Base-by-base conservation (phyloP, 2,888 invertebrate species). In the Hirtodrosophila cameraria region DNA sequence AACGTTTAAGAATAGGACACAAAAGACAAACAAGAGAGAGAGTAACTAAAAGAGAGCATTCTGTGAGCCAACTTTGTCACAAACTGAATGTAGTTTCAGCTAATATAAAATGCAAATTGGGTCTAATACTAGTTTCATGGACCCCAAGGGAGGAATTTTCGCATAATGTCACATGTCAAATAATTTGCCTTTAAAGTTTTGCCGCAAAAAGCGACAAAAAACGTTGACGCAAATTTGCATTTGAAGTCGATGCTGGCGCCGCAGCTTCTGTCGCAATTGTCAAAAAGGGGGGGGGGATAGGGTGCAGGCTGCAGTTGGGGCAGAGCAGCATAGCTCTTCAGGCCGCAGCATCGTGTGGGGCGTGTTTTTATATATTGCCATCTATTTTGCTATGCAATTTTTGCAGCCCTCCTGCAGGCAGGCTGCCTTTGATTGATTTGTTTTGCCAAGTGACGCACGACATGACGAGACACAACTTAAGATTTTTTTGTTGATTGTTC, bases 381-480 rank as follows among this genome's bases (percentile, higher is more conserved):
- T 31, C 28, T 48, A 38, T 60, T 70, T 50, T 60, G 36, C 63
- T 42, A 62, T 60, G 75, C 75, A 61, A 75, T 54, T 65, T 59
- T n/a, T 33, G 28, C 39, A 39, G 48, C 41, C 38, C 53, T 62
- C 52, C 68, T 62, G 74, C 61, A 60, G n/a, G n/a, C n/a, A n/a
- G n/a, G 74, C 50, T 74, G 67, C 50, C 68, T 73, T 73, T 81
- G 80, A 81, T 81, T 81, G 80, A 81, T 81, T 81, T 81, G 80
- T 81, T 81, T 86, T 81, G 84, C 86, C 73, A 72, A 81, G 62
- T 72, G 68, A 75, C 75, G 86, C 83, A 68, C 75, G 54, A 62
- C 70, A 59, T 48, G 69, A 59, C 28, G 28, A 61, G 39, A 12
- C 49, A 45, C 61, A 61, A 61, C 60, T 39, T 45, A 45, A 53